Evolutionary conservation across 2,888 invertebrate genomes (phyloP).

Genomic region (Melieria picta): DNA sequence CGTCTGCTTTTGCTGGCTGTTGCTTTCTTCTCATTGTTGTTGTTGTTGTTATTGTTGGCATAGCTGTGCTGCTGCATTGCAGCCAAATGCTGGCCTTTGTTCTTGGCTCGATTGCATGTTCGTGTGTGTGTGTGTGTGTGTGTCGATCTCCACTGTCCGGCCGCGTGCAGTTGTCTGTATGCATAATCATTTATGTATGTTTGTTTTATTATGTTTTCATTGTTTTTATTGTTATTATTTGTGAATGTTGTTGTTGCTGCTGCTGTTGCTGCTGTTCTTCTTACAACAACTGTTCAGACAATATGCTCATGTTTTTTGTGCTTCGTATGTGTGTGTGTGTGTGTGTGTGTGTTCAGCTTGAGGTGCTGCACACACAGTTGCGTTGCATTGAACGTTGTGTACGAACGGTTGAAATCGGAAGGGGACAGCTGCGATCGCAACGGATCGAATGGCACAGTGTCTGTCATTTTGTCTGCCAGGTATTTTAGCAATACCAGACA

Average conservation of each 20-base stretch:
- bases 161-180: neutral
- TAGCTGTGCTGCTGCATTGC: too few species aligned
- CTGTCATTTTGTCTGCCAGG: conserved; percentile 47
- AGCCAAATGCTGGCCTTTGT: too few species aligned
- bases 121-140: neutral
- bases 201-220: conserved; percentile 17
- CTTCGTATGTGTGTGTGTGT: neutral
- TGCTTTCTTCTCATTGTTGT: too few species aligned
- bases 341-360: conserved; percentile 1
- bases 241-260: conserved; percentile 23
- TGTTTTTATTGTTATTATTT: conserved; percentile 12
- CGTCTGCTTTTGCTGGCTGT: too few species aligned
- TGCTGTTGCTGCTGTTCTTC: conserved; percentile 28
- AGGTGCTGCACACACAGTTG: neutral
- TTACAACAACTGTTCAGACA: conserved; percentile 22
- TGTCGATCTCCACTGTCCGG: neutral
- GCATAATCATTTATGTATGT: conserved; percentile 18
- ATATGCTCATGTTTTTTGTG: conserved; percentile 20
- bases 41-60: too few species aligned
- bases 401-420: too few species aligned
- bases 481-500: conserved; percentile 56
- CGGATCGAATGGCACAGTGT: conserved; percentile 33
- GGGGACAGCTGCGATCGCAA: too few species aligned
- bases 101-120: neutral
- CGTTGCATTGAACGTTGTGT: too few species aligned